Base-by-base conservation (phyloP, 2,888 invertebrate genomes). In the Hirtodrosophila alboralis region DNA sequence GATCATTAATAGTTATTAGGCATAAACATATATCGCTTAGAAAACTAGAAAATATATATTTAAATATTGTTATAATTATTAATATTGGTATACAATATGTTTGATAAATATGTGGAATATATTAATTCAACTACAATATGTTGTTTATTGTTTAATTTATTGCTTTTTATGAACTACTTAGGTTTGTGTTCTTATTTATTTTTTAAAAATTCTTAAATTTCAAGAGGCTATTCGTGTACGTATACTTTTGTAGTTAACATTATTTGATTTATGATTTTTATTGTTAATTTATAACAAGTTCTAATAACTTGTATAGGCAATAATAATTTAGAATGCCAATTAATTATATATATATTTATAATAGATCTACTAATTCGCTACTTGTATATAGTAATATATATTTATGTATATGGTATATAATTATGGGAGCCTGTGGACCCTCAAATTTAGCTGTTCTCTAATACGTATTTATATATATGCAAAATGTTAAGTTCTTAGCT, bases 181-280 rank as follows among this genome's bases (percentile, higher is more conserved):
- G 26, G 12, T 41, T 48, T n/a, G n/a, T n/a, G n/a, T n/a, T n/a
- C n/a, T n/a, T n/a, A n/a, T n/a, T n/a, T n/a, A n/a, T n/a, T 14
- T 30, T 43, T 23, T 14, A 26, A 48, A 84, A 81, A 81, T 83
- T 79, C 83, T 66, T 38, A 10, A 36, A 59, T 75, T 75, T 72
- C 65, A 37, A 45, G 71, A 71, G 77, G 73, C 67, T 72, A 72
- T 40, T 49, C 34, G 45, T 64, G 40, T 83, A 84, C 80, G 86
- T 80, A 80, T 80, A 80, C 86, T 72, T 78, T 21, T 21, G n/a
- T n/a, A 31, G 66, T 78, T 65, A 59, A 51, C 58, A 47, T 68
- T 68, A 47, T 5, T 26, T 4, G 18, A 31, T 45, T 44, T 28
- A n/a, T 57, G 66, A 61, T 38, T 54, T 49, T 60, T 63, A 21